Evolutionary conservation across 1,140 invertebrate genomes (phyloP), one percentile per base, ranked within the genome.

Genomic region (Protaetia brevitarsis): DNA sequence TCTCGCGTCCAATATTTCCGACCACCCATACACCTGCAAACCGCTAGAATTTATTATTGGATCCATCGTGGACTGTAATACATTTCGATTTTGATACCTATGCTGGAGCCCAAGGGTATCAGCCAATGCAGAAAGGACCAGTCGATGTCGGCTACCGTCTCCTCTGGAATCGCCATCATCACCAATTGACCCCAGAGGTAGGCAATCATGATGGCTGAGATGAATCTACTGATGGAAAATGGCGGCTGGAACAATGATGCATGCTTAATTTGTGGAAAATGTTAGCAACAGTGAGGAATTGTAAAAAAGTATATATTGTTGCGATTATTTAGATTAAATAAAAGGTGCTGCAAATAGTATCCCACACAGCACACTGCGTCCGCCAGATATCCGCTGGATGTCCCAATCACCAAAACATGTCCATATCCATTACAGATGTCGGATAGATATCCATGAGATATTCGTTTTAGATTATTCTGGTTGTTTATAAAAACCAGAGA

Each of bases 1-100:
- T 69, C 76, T 95, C 88, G 45, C 87, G 82, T 0, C 95, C 94
- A 73, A 97, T 90, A 75, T 97, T 97, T 10, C 93, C 94, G 8
- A 97, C 90, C 0, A 87, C 80, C 88, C 94, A 92, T 0, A 96
- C 89, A 74, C 93, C 94, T 94, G 74, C 41, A 76, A 79, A 71
- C 73, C 67, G 19, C 21, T 31, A 57, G 21, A 57, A 31, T 57
- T 56, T 56, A 65, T 31, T 30, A 63, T 27, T 16, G 59, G 63
- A 16, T 67, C 29, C n/a, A n/a, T n/a, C n/a, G n/a, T n/a, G n/a
- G n/a, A 28, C 11, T 45, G 21, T 29, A 63, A 23, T 72, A n/a
- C 31, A 8, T 19, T 28, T 10, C 7, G 8, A 2, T 28, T 45
- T 30, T 64, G 26, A 30, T 60, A 94, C 93, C 92, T 68, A 94